Evolutionary conservation across 92 coral and sea anemone species (phyloP).

Genomic region (Zoanthus gigantus): DNA sequence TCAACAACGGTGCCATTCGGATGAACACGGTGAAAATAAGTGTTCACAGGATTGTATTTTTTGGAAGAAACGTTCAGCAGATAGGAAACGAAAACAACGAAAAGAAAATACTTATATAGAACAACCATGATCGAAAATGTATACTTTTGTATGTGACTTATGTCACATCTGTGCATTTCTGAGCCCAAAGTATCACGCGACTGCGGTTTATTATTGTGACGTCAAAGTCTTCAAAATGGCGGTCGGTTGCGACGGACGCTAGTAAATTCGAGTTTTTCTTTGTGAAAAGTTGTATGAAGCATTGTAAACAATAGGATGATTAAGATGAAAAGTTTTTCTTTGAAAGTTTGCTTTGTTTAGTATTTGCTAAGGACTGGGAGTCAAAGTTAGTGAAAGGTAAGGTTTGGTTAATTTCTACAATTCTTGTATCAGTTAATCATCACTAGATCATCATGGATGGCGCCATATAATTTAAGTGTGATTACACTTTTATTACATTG

Average conservation of each 20-base stretch:
- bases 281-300: not conserved
- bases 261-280: slow-evolving; percentile 4
- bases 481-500: slow-evolving; percentile 18
- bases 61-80: slow-evolving; percentile 24
- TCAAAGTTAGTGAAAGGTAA: not conserved
- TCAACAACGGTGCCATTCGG: slow-evolving; percentile 71
- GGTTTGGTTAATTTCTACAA: not conserved
- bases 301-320: slow-evolving; percentile 28
- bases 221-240: slow-evolving; percentile 84
- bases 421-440: not conserved
- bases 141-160: not conserved
- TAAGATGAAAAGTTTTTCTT: slow-evolving; percentile 13
- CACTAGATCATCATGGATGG: not conserved
- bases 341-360: not conserved
- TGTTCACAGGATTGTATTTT: slow-evolving; percentile 59
- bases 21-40: slow-evolving; percentile 72
- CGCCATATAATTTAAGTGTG: slow-evolving; percentile 1
- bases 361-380: not conserved
- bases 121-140: slow-evolving; percentile 7
- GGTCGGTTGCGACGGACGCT: slow-evolving; percentile 96
- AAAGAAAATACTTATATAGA: not conserved
- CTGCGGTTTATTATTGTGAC: slow-evolving; percentile 60
- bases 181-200: slow-evolving; percentile 2
- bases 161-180: not conserved
- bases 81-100: slow-evolving; percentile 1